These are phyloP conservation scores for Premnoplex brunnescens DNA, from an alignment of 2,797 vertebrate species.

Conservation along the genomic window DNA sequence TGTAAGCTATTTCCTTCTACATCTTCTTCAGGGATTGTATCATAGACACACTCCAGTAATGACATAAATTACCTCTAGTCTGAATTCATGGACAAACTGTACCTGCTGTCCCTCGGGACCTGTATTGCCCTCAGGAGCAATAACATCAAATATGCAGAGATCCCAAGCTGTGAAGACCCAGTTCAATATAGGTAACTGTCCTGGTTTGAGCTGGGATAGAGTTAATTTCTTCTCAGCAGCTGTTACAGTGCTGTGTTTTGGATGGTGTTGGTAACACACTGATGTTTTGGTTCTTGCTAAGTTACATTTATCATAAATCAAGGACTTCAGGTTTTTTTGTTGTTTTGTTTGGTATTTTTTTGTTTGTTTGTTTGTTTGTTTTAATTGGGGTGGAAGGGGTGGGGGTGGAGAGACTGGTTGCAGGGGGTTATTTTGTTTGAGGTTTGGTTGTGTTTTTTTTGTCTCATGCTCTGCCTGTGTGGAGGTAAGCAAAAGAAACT, in stretches of 20 bases:
- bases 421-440: no score
- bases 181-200: background rate
- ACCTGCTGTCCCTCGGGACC: background rate
- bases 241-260: background rate
- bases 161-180: background rate
- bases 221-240: background rate
- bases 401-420: fast-evolving
- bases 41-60: background rate
- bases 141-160: background rate
- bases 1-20: background rate
- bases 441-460: background rate
- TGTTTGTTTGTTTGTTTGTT: no score
- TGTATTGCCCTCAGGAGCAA: background rate
- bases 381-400: no score
- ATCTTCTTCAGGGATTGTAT: background rate
- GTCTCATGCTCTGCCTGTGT: background rate
- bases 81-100: background rate
- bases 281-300: background rate
- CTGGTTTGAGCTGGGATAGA: background rate
- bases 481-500: background rate
- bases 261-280: background rate
- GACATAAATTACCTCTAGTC: background rate
- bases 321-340: background rate
- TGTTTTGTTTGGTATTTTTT: background rate
- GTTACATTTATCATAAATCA: background rate